Evolutionary conservation across 1,140 invertebrate genomes (phyloP), one percentile per base, ranked within the genome.

Genomic region (Himalopsyche phryganea): DNA sequence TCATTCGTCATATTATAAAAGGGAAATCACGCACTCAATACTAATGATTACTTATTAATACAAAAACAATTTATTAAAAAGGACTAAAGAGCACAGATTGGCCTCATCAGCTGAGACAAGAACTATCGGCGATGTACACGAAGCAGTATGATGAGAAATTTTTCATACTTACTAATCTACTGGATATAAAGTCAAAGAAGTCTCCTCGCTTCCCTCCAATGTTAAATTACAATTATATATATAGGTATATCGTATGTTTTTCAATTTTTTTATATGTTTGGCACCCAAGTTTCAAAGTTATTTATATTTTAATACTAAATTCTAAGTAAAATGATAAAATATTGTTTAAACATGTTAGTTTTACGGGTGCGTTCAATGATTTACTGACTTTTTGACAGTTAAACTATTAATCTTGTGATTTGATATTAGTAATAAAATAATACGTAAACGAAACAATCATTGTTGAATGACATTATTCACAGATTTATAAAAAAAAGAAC

Each of bases 201-300:
- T 58, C 60, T 58, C 60, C 60, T 55, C 19, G 54, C 55, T 54
- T 23, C 50, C 51, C 41, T 63, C 45, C 38, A 13, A 18, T 19
- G 35, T 48, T 40, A 57, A 53, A 63, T 63, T 63, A 63, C 61
- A 59, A 49, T 59, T 15, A 57, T 3, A 32, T 7, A 49, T 42
- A 58, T 41, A 32, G 45, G 46, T 28, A 28, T 28, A 28, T 28
- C 42, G 20, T 47, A 32, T 19, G 35, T 58, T 51, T 53, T 20
- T 47, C 18, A 47, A 10, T 40, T 52, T n/a, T 59, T 64, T 60
- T 56, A 50, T 57, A 50, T 35, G 57, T 64, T 64, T 64, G 61
- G 61, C 61, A 64, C 61, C 61, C 58, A 45, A 49, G 57, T 60
- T 57, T 60, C 58, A 60, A 64, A 59, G 46, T 28, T 28, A 28